Conservation (phyloP, 2,113 vertebrate species). For the Phasianus colchicus region DNA sequence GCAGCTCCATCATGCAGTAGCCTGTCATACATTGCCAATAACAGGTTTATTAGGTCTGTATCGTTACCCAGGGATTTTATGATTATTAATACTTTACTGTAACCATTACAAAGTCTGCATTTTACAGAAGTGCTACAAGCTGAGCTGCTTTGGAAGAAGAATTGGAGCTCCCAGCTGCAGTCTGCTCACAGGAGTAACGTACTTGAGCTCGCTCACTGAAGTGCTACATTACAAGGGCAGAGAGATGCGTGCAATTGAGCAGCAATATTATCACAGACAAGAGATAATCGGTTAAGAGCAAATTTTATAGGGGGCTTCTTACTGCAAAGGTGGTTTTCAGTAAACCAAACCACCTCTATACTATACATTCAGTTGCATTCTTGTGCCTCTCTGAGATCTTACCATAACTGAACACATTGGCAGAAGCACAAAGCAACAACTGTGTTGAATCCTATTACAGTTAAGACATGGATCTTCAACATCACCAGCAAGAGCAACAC, state of each 20-base stretch:
- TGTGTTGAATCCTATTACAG: background rate
- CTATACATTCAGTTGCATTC: background rate
- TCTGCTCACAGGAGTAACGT: slow-evolving; percentile 31
- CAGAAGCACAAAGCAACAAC: background rate
- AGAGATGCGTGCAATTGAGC: slow-evolving; percentile 17
- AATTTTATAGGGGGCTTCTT: slow-evolving; percentile 16
- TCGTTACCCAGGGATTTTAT: slow-evolving; percentile 23
- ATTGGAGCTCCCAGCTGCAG: slow-evolving; percentile 18
- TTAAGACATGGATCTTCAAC: background rate
- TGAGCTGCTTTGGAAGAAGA: slow-evolving; percentile 46
- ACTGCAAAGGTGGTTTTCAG: background rate
- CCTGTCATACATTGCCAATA: slow-evolving; percentile 26
- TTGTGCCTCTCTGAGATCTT: background rate
- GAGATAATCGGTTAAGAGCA: slow-evolving; percentile 12
- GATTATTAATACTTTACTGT: slow-evolving; percentile 60
- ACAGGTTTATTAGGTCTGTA: slow-evolving; percentile 38
- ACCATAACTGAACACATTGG: background rate
- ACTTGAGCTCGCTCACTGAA: slow-evolving; percentile 48
- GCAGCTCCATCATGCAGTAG: background rate
- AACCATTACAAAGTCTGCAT: slow-evolving; percentile 37
- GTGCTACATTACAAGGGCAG: slow-evolving; percentile 36
- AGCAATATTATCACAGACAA: background rate
- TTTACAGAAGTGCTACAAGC: slow-evolving; percentile 49
- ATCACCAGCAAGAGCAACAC: background rate
- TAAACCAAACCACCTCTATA: background rate